Percentiles rank a stretch among this genome's conserved stretches.
These are phyloP conservation scores for Myripristis jacobus DNA, from an alignment of 2,797 vertebrate genomes.

Conservation along the genomic window DNA sequence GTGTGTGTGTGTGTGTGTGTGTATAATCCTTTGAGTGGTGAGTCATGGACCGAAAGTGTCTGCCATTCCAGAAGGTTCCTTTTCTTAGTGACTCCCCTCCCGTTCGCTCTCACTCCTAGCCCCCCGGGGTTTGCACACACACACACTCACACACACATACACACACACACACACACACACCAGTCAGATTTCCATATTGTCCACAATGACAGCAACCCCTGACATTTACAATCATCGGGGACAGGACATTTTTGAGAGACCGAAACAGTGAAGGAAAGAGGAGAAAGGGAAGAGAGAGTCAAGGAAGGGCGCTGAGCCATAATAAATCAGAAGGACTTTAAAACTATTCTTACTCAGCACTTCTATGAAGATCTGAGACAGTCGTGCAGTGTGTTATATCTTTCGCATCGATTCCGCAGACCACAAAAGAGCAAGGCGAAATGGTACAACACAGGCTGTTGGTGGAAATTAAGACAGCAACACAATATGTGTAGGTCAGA, in stretches of 20 bases:
- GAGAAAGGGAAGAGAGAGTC: slow-evolving; percentile 8
- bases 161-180: slow-evolving; percentile 12
- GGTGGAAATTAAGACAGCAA: neutral
- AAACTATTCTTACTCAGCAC: slow-evolving; percentile 43
- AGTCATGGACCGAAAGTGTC: slow-evolving; percentile 44
- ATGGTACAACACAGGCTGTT: neutral
- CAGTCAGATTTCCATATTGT: slow-evolving; percentile 49
- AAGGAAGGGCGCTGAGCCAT: slow-evolving; percentile 40
- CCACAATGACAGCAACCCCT: slow-evolving; percentile 35
- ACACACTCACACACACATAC: slow-evolving; percentile 13
- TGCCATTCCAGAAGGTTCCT: slow-evolving; percentile 35
- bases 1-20: slow-evolving; percentile 11
- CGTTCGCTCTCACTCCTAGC: slow-evolving; percentile 27
- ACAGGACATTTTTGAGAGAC: slow-evolving; percentile 28
- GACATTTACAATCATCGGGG: slow-evolving; percentile 56
- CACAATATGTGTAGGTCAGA: neutral
- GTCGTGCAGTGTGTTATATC: neutral
- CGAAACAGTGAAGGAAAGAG: neutral
- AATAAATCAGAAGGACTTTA: slow-evolving; percentile 19
- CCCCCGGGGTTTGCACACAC: slow-evolving; percentile 28
- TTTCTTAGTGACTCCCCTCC: slow-evolving; percentile 33
- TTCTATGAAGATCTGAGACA: neutral
- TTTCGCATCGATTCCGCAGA: neutral
- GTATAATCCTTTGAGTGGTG: slow-evolving; percentile 4
- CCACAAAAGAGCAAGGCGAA: neutral